phyloP scores from a whole-genome alignment of 2,888 invertebrate species.

The Caenorhabditis afra region DNA sequence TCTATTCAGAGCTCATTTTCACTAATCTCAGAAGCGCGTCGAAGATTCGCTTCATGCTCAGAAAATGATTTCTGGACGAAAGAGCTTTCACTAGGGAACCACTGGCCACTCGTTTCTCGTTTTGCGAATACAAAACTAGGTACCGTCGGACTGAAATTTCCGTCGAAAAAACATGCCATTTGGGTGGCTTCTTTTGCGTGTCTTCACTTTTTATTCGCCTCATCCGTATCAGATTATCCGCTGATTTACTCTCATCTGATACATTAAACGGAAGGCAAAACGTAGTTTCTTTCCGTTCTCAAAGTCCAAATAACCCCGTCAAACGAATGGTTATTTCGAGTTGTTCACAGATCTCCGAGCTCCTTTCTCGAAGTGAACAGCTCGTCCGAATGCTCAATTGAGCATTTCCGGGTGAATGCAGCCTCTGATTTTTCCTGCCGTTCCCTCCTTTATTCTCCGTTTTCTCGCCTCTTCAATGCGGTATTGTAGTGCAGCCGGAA shows the following conservation, averaged over 20 bases:
- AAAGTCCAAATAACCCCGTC: too few relatives aligned
- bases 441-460: not conserved
- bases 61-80: not conserved
- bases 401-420: not conserved
- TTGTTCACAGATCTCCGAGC: too few relatives aligned
- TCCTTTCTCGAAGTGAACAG: too few relatives aligned
- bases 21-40: too few relatives aligned
- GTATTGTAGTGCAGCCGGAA: not conserved
- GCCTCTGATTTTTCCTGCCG: not conserved
- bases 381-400: not conserved
- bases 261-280: constrained; percentile 8
- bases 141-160: not conserved
- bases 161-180: constrained; percentile 3
- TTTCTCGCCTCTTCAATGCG: not conserved
- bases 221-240: constrained; percentile 36
- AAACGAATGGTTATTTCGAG: too few relatives aligned
- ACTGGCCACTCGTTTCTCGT: too few relatives aligned
- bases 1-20: too few relatives aligned
- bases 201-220: not conserved
- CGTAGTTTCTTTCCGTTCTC: not conserved
- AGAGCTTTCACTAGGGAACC: not conserved
- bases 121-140: not conserved
- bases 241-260: not conserved
- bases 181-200: constrained; percentile 16
- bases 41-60: too few relatives aligned